phyloP scores from a whole-genome alignment of 2,888 invertebrate genomes.

The Drosophila lacicola region DNA sequence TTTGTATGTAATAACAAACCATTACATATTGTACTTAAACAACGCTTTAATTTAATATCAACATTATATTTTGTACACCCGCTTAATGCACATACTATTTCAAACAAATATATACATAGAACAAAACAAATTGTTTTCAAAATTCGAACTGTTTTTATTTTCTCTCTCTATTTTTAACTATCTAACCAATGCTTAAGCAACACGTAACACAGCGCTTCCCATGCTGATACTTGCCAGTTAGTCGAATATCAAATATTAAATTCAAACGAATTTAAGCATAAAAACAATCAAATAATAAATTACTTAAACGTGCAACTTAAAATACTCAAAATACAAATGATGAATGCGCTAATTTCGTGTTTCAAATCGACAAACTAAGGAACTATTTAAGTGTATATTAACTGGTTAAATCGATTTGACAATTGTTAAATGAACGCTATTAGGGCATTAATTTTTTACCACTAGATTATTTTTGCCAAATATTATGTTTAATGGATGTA shows the following conservation, averaged over 20 bases:
- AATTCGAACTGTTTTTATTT: slow-evolving; percentile 23
- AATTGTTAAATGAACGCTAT: slow-evolving; percentile 33
- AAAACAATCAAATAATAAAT: slow-evolving; percentile 70
- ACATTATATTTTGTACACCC: slow-evolving; percentile 54
- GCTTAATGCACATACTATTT: slow-evolving; percentile 39
- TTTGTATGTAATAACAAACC: slow-evolving; percentile 55
- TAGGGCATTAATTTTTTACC: slow-evolving; percentile 32
- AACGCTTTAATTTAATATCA: slow-evolving; percentile 58
- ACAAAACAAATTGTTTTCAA: slow-evolving; percentile 18
- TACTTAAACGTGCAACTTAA: slow-evolving; percentile 45
- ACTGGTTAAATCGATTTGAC: slow-evolving; percentile 14
- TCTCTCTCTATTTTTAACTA: slow-evolving; percentile 6
- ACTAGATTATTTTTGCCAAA: slow-evolving; percentile 20
- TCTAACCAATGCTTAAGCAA: slow-evolving; percentile 39
- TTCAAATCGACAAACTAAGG: slow-evolving; percentile 9
- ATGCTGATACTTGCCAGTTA: slow-evolving; percentile 64
- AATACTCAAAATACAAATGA: slow-evolving; percentile 38
- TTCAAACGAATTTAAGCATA: slow-evolving; percentile 76
- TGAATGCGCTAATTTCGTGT: slow-evolving; percentile 8
- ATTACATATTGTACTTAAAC: slow-evolving; percentile 64
- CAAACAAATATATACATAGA: slow-evolving; percentile 40
- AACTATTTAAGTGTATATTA: slow-evolving; percentile 12
- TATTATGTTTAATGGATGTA: slow-evolving; percentile 18
- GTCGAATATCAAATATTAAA: slow-evolving; percentile 72
- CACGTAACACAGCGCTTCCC: slow-evolving; percentile 63